Base-by-base conservation (phyloP, 1,140 invertebrate species). In the Calliphora vicina region DNA sequence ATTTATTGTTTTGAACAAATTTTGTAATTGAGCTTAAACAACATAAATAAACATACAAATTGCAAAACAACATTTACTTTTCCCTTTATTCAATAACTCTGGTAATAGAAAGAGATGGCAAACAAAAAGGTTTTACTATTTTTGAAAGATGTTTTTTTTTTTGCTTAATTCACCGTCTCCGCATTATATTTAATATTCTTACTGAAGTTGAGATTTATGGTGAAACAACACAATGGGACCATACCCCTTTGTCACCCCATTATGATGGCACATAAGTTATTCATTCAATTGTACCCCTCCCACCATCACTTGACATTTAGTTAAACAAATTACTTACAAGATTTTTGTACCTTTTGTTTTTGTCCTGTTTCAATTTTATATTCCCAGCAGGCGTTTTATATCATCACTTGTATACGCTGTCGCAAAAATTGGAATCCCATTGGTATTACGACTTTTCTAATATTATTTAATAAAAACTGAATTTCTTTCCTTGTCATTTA, bases 1-100 rank as follows among this genome's bases (percentile, higher is more conserved):
- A 67, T 67, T 67, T 67, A 67, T 67, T 67, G 23, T 67, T 67
- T 67, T 67, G 61, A 67, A 23, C 61, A 67, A 67, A 67, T 67
- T 67, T 67, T 67, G 61, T 67, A 67, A 67, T 67, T 67, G 61
- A 67, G n/a, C 61, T 67, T 67, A 23, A 67, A 67, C 25, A 23
- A 67, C 20, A 67, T 67, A 67, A 67, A 67, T 67, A 67, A 67
- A 67, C 61, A 67, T 67, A 67, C n/a, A 67, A 67, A 67, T 67
- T 67, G 23, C n/a, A 67, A 23, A 23, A n/a, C 50, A 67, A 67
- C 57, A 6, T 67, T 23, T 50, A 50, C 15, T 50, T 15, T 50
- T 23, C 23, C n/a, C 20, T 23, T 20, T 23, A 23, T n/a, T 17
- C 10, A 50, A n/a, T 35, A 35, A 35, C n/a, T 67, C 25, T 1